phyloP scores from a whole-genome alignment of 2,797 vertebrate genomes.

The Labeo calbasu region DNA sequence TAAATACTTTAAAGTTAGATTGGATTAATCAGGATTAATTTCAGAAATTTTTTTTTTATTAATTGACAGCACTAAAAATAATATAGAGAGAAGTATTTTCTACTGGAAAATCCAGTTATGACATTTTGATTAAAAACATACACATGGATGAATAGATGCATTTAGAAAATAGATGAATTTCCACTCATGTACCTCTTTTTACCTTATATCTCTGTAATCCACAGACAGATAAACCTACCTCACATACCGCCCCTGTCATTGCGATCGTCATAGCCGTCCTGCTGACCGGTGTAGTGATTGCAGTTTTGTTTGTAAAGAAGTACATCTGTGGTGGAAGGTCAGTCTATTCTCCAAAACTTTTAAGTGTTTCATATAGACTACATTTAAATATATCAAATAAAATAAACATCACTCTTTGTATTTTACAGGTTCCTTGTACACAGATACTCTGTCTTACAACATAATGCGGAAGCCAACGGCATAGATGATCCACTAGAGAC shows the following conservation, averaged over 20 bases:
- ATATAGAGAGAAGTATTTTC: no score
- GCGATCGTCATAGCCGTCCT: constrained; percentile 82
- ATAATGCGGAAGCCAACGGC: constrained; percentile 83
- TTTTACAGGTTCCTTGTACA: constrained; percentile 90
- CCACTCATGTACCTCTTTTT: background rate
- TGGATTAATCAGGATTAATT: no score
- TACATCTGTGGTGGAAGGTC: constrained; percentile 94
- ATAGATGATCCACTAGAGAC: constrained; percentile 80
- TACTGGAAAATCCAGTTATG: no score
- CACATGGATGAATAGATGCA: background rate
- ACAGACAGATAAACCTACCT: constrained; percentile 67
- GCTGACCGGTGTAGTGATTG: constrained; percentile 77
- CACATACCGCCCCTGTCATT: constrained; percentile 80
- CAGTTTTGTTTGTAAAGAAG: constrained; percentile 88
- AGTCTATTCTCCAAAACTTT: constrained; percentile 55
- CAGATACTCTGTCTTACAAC: constrained; percentile 89
- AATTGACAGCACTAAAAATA: no score
- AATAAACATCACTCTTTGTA: background rate
- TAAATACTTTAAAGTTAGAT: no score
- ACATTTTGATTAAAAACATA: no score
- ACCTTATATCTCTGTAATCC: constrained; percentile 23
- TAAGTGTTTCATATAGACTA: background rate
- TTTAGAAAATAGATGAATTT: background rate
- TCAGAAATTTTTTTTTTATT: no score
- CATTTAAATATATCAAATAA: background rate